Evolutionary conservation across 2,113 vertebrate species (phyloP).

Genomic region (Atrichornis clamosus): DNA sequence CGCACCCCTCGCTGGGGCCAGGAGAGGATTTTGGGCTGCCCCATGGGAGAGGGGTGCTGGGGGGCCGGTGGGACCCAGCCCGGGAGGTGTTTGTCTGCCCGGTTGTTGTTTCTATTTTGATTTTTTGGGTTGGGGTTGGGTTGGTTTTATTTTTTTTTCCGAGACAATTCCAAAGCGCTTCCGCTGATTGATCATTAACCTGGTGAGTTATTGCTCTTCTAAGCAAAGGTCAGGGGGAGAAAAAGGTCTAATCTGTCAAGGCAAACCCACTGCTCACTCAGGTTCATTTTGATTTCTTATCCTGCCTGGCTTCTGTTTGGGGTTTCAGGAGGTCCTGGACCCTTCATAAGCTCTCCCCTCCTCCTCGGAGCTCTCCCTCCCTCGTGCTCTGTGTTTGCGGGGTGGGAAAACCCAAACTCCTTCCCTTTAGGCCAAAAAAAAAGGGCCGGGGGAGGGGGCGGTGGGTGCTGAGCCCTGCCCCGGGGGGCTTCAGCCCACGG

Average conservation of each 20-base stretch:
- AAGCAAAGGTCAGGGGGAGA: constrained; percentile 81
- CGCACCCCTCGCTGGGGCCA: not conserved
- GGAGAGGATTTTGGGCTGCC: not conserved
- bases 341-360: not conserved
- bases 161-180: constrained; percentile 71
- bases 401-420: not conserved
- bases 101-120: constrained; percentile 39
- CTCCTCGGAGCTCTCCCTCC: not conserved
- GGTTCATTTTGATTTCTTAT: constrained; percentile 47
- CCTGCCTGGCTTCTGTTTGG: not conserved
- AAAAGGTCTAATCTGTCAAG: constrained; percentile 78
- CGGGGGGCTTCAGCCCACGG: not conserved
- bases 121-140: not conserved
- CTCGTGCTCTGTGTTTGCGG: not conserved
- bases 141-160: constrained; percentile 54
- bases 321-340: not conserved
- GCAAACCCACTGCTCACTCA: constrained; percentile 13
- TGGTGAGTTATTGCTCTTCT: constrained; percentile 79
- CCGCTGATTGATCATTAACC: constrained; percentile 81
- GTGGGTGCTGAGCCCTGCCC: not conserved
- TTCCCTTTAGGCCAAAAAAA: not conserved
- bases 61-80: not conserved
- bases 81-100: not conserved
- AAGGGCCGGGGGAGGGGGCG: not conserved
- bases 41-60: not conserved